Evolutionary conservation across 2,113 vertebrate species (phyloP), one percentile per base, ranked within the genome.

Genomic region (Rana temporaria): DNA sequence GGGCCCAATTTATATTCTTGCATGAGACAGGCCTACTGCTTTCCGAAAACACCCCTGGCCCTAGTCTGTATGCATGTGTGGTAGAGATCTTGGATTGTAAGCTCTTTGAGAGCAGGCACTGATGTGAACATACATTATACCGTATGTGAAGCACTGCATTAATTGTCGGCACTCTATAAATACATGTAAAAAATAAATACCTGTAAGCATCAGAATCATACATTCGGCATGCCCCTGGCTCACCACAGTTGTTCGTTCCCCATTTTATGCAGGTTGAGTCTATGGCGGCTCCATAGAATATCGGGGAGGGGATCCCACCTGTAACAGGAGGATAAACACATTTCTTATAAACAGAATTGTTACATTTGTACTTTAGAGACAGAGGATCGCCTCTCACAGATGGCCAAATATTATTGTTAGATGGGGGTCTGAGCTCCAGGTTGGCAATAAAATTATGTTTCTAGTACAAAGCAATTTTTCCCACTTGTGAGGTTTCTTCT

Each of bases 251-350:
- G 77, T 91, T 93, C 22, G 89, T 91, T 8, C 95, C 96, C 97
- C 97, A 99, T 22, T 97, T 97, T 90, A 99, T 89, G 90, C 97
- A 99, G 0, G 96, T 96, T 7, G 82, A 91, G 81, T 99, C 98
- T 83, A 98, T 93, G 86, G 98, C 88, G 19, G 95, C 96, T 76
- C 98, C 98, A 48, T 98, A 99, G 88, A 96, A 98, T 84, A 99
- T 94, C 0, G 96, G 95, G 77, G 97, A 94, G 55, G 97, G 96
- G 78, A 99, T 98, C 72, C 97, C 97, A 90, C 95, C 98, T 99
- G 81, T 34, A 85, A 84, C 42, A 48, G 11, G 12, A 48, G 42
- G 9, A 48, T 11, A 48, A 48, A 14, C 6, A 48, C 42, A 12
- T 48, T 48, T 48, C 42, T 2, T 48, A 8, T 8, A 12, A 48